These are phyloP conservation scores for Brachypterus glaber DNA, from an alignment of 2,888 invertebrate genomes.

Conservation along the genomic window DNA sequence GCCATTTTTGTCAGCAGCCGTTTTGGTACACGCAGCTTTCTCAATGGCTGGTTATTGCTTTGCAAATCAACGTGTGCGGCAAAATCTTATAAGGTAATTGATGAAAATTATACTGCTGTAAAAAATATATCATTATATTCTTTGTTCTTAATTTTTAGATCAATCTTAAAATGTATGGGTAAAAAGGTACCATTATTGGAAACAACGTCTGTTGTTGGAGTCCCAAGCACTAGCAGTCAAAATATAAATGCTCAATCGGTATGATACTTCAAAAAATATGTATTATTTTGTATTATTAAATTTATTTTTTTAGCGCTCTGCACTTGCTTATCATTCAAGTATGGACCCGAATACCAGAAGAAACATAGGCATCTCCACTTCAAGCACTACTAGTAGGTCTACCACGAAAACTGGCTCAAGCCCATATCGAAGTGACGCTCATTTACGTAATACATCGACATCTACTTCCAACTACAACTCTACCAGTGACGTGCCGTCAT, in stretches of 20 bases:
- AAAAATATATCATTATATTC: neutral
- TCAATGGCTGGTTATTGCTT: slow-evolving; percentile 81
- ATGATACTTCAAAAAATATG: slow-evolving; percentile 27
- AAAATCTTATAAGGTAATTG: slow-evolving; percentile 52
- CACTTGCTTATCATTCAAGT: slow-evolving; percentile 68
- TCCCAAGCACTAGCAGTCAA: slow-evolving; percentile 64
- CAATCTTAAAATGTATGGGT: slow-evolving; percentile 65
- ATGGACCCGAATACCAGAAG: slow-evolving; percentile 54
- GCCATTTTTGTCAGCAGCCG: slow-evolving; percentile 66
- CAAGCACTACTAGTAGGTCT: slow-evolving; percentile 87
- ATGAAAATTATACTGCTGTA: neutral
- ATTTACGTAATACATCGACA: slow-evolving; percentile 72
- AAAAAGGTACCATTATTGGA: slow-evolving; percentile 72
- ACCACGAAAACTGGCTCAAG: slow-evolving; percentile 92
- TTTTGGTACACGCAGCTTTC: slow-evolving; percentile 71
- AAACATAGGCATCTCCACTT: slow-evolving; percentile 88
- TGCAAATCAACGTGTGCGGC: slow-evolving; percentile 73
- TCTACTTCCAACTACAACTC: slow-evolving; percentile 83
- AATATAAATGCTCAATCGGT: slow-evolving; percentile 58
- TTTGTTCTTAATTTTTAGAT: slow-evolving; percentile 40
- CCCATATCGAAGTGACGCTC: slow-evolving; percentile 81
- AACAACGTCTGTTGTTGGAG: slow-evolving; percentile 55
- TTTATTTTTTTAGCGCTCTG: slow-evolving; percentile 52
- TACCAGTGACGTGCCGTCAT: slow-evolving; percentile 67
- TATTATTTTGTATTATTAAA: slow-evolving; percentile 8